Conservation (phyloP, 2,888 invertebrate genomes). For the Caenorhabditis sulstoni region DNA sequence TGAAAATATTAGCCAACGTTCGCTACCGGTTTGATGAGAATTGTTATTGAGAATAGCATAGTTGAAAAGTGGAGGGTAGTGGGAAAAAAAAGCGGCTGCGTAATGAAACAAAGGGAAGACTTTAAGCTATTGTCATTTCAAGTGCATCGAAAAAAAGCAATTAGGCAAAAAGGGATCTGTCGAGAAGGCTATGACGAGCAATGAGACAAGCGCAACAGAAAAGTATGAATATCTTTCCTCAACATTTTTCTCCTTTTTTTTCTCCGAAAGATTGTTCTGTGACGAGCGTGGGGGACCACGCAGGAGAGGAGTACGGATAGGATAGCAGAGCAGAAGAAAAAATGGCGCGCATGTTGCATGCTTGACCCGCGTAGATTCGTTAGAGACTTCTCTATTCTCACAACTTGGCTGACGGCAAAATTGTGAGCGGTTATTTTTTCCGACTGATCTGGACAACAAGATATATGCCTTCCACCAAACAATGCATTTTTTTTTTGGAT, state of each 20-base stretch:
- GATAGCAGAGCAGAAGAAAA: slow-evolving; percentile 32
- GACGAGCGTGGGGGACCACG: slow-evolving; percentile 27
- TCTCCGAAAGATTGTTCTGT: slow-evolving; percentile 34
- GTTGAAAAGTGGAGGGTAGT: neutral
- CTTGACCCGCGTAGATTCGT: slow-evolving; percentile 46
- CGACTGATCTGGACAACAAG: slow-evolving; percentile 41
- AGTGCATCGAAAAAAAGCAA: slow-evolving; percentile 33
- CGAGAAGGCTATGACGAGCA: slow-evolving; percentile 7
- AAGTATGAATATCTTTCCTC: slow-evolving; percentile 42
- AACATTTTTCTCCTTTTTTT: slow-evolving; percentile 25
- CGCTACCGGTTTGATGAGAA: too few relatives aligned
- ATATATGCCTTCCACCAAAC: slow-evolving; percentile 35
- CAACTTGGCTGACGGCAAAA: neutral
- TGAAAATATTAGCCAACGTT: too few relatives aligned
- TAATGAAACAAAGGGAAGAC: neutral
- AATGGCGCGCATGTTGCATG: slow-evolving; percentile 42
- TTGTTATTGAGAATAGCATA: neutral
- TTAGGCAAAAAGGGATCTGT: slow-evolving; percentile 34
- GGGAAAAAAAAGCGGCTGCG: neutral
- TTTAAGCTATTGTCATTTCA: neutral
- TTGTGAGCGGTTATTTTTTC: slow-evolving; percentile 29
- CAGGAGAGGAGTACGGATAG: slow-evolving; percentile 35
- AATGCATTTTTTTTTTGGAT: slow-evolving; percentile 22
- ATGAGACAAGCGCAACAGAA: slow-evolving; percentile 32
- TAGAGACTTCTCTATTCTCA: slow-evolving; percentile 23